Evolutionary conservation across 2,797 vertebrate species (phyloP), one percentile per base, ranked within the genome.

Genomic region (Zenarchopterus dispar): DNA sequence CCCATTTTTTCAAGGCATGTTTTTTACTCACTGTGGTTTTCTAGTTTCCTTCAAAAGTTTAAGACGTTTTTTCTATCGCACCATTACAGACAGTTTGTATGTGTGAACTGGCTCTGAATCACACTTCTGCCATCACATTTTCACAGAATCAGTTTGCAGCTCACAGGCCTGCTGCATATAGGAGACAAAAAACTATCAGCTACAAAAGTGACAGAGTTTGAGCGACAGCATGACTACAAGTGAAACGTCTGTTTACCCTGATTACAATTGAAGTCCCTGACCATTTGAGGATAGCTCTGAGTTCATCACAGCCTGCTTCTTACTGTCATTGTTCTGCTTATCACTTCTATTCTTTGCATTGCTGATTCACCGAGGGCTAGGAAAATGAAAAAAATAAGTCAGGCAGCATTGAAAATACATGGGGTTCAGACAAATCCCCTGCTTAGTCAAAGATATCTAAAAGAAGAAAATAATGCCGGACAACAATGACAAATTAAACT

Each of bases 31-130:
- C 0, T 72, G 70, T 68, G 56, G 21, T 73, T 81, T 54, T 61
- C 6, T 54, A 3, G 54, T 68, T 84, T 81, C 75, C 69, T 72
- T 67, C 50, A 68, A 56, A 61, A 4, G 19, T 67, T 22, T 22
- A 10, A 59, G 53, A 73, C 43, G 18, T 56, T 55, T 18, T 8
- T 70, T 8, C 33, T 67, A 84, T 81, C 84, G 43, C 6, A 21
- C 50, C 6, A 48, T 26, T 17, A 50, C 75, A 70, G 5, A 18
- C 22, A 33, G 45, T 73, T 86, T 68, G 59, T 60, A 58, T 2
- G 55, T 43, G 16, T 50, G 46, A 67, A 26, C 8, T 21, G 16
- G 11, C 50, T 3, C 1, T 17, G 31, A 63, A 55, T 67, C 52
- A 68, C 47, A 45, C 43, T 36, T 26, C 2, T 1, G 41, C 52